These are phyloP conservation scores for Augiades crinisus DNA, from an alignment of 2,888 invertebrate species.

Conservation along the genomic window DNA sequence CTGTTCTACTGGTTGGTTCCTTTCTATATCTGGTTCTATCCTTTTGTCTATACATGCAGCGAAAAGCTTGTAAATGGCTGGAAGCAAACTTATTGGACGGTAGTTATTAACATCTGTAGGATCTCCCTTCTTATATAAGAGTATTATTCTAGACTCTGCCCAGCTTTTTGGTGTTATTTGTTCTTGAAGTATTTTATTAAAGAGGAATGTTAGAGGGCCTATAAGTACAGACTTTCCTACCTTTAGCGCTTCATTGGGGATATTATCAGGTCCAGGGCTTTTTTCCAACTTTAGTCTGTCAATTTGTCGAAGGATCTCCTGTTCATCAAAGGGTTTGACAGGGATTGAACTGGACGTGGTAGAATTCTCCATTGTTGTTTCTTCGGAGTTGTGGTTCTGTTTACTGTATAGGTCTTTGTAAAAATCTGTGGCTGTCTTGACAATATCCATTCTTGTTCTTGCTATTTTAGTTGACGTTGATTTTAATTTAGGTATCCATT, in stretches of 20 bases:
- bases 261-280: constrained; percentile 8
- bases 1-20: neutral
- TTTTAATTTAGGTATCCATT: constrained; percentile 17
- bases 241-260: constrained; percentile 17
- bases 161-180: constrained; percentile 7
- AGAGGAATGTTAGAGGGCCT: constrained; percentile 5
- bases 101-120: constrained; percentile 25
- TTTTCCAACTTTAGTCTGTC: neutral
- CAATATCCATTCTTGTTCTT: neutral
- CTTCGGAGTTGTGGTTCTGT: neutral
- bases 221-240: constrained; percentile 1
- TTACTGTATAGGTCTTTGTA: constrained; percentile 23
- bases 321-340: neutral
- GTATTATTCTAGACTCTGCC: constrained; percentile 24
- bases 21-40: constrained; percentile 25
- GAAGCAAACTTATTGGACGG: constrained; percentile 25
- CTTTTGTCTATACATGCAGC: constrained; percentile 23
- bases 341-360: neutral
- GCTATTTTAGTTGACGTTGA: constrained; percentile 20
- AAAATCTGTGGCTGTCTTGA: constrained; percentile 30
- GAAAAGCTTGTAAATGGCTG: constrained; percentile 30
- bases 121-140: constrained; percentile 29
- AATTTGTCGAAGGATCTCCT: neutral
- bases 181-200: constrained; percentile 4
- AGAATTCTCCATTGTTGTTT: neutral